These are phyloP conservation scores for Xanthorhoe spadicearia DNA, from an alignment of 2,888 invertebrate genomes.

Conservation along the genomic window DNA sequence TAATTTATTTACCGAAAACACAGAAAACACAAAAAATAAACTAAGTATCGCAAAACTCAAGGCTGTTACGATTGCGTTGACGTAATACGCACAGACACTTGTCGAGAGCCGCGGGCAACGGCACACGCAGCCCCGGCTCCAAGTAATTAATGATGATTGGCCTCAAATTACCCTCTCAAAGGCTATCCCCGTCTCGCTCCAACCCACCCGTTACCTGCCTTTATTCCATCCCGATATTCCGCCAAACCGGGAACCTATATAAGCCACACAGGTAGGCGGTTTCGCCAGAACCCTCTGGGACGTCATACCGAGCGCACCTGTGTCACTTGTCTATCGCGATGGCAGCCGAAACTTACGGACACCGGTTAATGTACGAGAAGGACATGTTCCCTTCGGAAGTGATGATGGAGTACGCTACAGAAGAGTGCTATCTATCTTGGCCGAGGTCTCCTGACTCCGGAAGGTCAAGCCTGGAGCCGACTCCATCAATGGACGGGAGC, in stretches of 20 bases:
- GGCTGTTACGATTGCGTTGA: not conserved
- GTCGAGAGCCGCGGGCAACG: constrained; percentile 44
- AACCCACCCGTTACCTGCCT: constrained; percentile 47
- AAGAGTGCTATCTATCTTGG: constrained; percentile 77
- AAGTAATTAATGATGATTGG: constrained; percentile 85
- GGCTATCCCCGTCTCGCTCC: constrained; percentile 60
- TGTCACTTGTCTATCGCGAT: constrained; percentile 48
- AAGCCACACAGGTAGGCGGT: constrained; percentile 75
- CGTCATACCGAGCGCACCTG: constrained; percentile 67
- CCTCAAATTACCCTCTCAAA: constrained; percentile 81
- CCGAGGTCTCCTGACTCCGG: constrained; percentile 82
- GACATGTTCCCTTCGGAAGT: constrained; percentile 77
- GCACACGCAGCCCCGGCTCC: constrained; percentile 73
- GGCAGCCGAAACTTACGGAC: constrained; percentile 82
- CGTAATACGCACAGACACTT: constrained; percentile 13
- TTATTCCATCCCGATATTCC: constrained; percentile 55
- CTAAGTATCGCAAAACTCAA: not conserved
- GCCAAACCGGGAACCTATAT: constrained; percentile 76
- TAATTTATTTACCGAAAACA: too few relatives aligned
- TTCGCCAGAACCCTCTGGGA: constrained; percentile 73
- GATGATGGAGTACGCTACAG: constrained; percentile 77
- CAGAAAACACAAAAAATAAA: too few relatives aligned
- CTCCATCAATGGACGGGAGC: constrained; percentile 83
- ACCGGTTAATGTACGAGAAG: constrained; percentile 77
- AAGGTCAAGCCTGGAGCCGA: constrained; percentile 80